Base-by-base conservation (phyloP, 2,888 invertebrate genomes). In the Steromphala cineraria region DNA sequence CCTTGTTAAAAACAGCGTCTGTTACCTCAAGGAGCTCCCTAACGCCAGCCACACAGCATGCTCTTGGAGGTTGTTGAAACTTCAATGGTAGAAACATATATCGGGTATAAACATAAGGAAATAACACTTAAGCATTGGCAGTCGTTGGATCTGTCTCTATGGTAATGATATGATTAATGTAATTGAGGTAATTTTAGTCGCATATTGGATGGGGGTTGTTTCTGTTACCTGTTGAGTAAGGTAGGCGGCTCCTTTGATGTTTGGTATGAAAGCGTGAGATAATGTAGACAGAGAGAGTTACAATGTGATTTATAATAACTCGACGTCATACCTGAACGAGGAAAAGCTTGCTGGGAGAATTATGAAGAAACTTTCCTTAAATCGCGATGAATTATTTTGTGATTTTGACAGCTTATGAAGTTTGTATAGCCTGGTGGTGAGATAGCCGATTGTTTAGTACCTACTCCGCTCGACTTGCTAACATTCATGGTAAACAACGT, bases 341-440 rank as follows among this genome's bases (percentile, higher is more conserved):
- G 17, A n/a, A 36, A 71, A 17, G 36, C 17, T 19, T 17, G 36
- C 31, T 31, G 71, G 17, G 71, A n/a, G 36, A 71, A 71, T 71
- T 71, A 71, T 71, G 71, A 71, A 71, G 31, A 71, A 71, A 71
- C 36, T 19, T 71, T 28, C 19, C 71, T n/a, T 15, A 36, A 71
- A 71, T 71, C 19, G 28, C 31, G 15, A 71, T 71, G 71, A 71
- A 28, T 36, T 71, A 71, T 71, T 71, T 71, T 28, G 36, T 71
- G 31, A 71, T 71, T 71, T 71, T 71, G 71, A 71, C 71, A 71
- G 36, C 40, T 36, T 40, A 71, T 28, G 71, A 40, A 71, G 71
- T 71, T 71, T 31, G 40, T 36, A 71, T 71, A 40, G 71, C 71
- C 71, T 71, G 10, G 36, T 36, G 17, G 19, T 46, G 46, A 31